Evolutionary conservation across 1,140 invertebrate genomes (phyloP), one percentile per base, ranked within the genome.

Genomic region (Drosophila ercepeae): DNA sequence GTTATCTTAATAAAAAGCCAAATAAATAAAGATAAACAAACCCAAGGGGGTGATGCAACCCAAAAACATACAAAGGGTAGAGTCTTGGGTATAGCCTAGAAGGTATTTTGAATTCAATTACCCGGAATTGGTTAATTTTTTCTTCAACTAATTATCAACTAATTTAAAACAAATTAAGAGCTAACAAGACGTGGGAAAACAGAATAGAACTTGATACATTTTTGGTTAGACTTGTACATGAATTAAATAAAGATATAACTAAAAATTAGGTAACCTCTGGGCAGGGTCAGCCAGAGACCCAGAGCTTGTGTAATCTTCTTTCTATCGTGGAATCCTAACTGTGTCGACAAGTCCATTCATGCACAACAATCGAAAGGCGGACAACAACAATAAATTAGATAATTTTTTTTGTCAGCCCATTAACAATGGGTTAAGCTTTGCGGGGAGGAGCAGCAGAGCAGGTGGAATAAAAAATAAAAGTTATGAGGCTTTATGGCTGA

Each of bases 291-390:
- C 23, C 23, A 4, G 23, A n/a, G n/a, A n/a, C n/a, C n/a, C n/a
- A 32, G 9, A 32, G 9, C 41, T 78, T 68, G 27, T 39, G 42
- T 45, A 50, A 16, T 60, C 49, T 75, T 51, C 32, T 74, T 57
- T 57, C 59, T 57, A 74, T 55, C 58, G 57, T 36, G 44, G 25
- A 39, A 46, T 41, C 32, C 44, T 61, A 71, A 71, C 32, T 84
- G 51, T 82, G 79, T 78, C 78, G 72, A 84, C 75, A 75, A 84
- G 51, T 82, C 77, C 45, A 78, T 78, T 74, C 48, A 73, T 41
- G 52, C 53, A 63, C 55, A 73, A 75, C 65, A 69, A 73, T 54
- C 46, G 53, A 49, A 34, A 52, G 52, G 46, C 34, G 44, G 32
- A 48, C 41, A 34, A 18, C 34, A 48, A 60, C 71, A 71, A 81